phyloP scores from a whole-genome alignment of 1,140 invertebrate genomes.

The Hormaphis cornu region DNA sequence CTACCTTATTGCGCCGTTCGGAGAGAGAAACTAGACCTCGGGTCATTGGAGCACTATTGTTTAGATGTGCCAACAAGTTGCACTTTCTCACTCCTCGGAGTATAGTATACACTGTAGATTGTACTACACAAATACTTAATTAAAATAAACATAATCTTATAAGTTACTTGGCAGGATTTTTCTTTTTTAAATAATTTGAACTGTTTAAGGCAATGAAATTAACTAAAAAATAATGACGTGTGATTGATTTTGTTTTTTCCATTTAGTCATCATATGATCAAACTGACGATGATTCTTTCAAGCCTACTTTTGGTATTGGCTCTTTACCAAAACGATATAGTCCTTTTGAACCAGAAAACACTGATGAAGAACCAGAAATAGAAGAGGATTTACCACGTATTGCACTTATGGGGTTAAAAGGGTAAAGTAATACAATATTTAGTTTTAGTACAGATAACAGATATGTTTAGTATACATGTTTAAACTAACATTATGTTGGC shows the following conservation, averaged over 20 bases:
- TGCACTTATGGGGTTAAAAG: conserved; percentile 86
- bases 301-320: conserved; percentile 54
- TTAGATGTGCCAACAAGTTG: too few species aligned
- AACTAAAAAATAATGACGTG: too few species aligned
- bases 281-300: conserved; percentile 50
- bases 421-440: conserved; percentile 47
- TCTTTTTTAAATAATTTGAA: too few species aligned
- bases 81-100: too few species aligned
- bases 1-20: too few species aligned
- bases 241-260: background rate
- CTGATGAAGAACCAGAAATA: conserved; percentile 48
- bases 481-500: background rate
- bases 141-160: too few species aligned
- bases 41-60: too few species aligned
- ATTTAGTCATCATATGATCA: conserved; percentile 24
- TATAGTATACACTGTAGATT: too few species aligned
- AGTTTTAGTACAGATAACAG: background rate
- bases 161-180: too few species aligned
- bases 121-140: too few species aligned
- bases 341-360: conserved; percentile 65
- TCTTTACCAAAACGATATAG: conserved; percentile 90
- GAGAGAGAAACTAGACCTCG: too few species aligned
- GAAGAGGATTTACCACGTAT: conserved; percentile 73
- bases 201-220: too few species aligned
- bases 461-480: background rate